A percentile compares a stretch with the other conserved stretches of the same genome.
These are phyloP conservation scores for Palaemon carinicauda DNA, from an alignment of 1,140 invertebrate genomes.

Conservation along the genomic window DNA sequence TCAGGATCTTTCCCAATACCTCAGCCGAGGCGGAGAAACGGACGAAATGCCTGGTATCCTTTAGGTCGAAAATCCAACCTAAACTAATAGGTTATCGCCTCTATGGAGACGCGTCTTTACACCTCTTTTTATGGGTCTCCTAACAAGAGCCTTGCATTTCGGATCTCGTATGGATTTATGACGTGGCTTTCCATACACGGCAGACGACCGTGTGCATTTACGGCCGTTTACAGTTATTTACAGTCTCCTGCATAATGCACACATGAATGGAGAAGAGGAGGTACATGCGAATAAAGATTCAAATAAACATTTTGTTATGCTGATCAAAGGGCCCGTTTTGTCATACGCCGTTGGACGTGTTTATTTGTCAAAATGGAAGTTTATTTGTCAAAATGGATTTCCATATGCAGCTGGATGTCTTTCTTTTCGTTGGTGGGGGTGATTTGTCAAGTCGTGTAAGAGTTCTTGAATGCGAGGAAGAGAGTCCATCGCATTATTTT, in stretches of 20 bases:
- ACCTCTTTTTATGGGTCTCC: neutral
- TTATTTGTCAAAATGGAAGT: too few species aligned
- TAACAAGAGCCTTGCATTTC: conserved; percentile 20
- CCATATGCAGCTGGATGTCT: too few species aligned
- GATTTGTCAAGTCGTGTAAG: too few species aligned
- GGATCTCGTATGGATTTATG: conserved; percentile 13
- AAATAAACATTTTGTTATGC: too few species aligned
- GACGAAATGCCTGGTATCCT: neutral
- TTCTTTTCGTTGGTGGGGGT: too few species aligned
- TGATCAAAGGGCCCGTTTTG: too few species aligned
- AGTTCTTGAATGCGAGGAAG: too few species aligned
- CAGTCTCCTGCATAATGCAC: conserved; percentile 3
- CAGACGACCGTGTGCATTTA: neutral
- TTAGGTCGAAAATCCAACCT: neutral
- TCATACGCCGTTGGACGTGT: too few species aligned
- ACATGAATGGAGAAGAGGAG: too few species aligned
- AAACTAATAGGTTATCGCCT: neutral
- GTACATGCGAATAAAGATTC: too few species aligned
- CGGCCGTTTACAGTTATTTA: neutral
- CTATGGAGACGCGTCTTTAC: neutral
- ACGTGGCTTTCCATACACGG: conserved; percentile 11
- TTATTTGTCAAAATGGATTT: too few species aligned
- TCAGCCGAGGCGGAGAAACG: neutral
- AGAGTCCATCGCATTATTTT: too few species aligned
- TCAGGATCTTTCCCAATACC: conserved; percentile 34